phyloP scores from a whole-genome alignment of 2,888 invertebrate genomes.

The Limnephilus lunatus region DNA sequence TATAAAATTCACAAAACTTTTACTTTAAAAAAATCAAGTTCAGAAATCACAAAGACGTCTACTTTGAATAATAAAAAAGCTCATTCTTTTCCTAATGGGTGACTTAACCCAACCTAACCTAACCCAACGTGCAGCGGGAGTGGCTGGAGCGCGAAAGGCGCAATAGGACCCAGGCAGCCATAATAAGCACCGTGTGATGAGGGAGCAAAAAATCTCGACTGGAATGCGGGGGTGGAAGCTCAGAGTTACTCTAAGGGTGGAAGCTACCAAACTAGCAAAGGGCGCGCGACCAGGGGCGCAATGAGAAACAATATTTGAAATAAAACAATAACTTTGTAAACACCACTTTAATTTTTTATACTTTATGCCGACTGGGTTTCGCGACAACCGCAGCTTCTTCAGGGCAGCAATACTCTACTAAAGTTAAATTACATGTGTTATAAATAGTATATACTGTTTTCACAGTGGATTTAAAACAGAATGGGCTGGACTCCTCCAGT shows the following conservation, averaged over 20 bases:
- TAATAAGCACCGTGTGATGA: slow-evolving; percentile 43
- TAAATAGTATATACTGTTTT: too few species aligned
- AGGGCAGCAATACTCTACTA: too few species aligned
- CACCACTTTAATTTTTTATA: too few species aligned
- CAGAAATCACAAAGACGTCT: not conserved
- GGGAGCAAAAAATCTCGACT: slow-evolving; percentile 36
- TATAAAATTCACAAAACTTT: too few species aligned
- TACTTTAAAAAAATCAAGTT: too few species aligned
- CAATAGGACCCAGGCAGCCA: not conserved
- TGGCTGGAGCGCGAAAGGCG: not conserved
- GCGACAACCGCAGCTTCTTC: too few species aligned
- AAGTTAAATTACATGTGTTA: too few species aligned
- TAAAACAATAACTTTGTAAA: too few species aligned
- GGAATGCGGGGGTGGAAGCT: slow-evolving; percentile 51
- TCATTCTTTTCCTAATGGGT: slow-evolving; percentile 4
- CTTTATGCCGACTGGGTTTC: too few species aligned
- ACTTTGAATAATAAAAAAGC: not conserved
- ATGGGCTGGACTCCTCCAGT: too few species aligned
- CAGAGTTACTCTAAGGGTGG: too few species aligned
- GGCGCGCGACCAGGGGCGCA: slow-evolving; percentile 27
- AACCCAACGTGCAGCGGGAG: slow-evolving; percentile 32
- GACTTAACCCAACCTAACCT: slow-evolving; percentile 15
- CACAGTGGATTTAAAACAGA: too few species aligned
- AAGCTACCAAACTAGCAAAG: not conserved
- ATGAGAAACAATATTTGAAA: not conserved